Evolutionary conservation across 2,888 invertebrate genomes (phyloP), one percentile per base, ranked within the genome.

Genomic region (Metallyticus violacea): DNA sequence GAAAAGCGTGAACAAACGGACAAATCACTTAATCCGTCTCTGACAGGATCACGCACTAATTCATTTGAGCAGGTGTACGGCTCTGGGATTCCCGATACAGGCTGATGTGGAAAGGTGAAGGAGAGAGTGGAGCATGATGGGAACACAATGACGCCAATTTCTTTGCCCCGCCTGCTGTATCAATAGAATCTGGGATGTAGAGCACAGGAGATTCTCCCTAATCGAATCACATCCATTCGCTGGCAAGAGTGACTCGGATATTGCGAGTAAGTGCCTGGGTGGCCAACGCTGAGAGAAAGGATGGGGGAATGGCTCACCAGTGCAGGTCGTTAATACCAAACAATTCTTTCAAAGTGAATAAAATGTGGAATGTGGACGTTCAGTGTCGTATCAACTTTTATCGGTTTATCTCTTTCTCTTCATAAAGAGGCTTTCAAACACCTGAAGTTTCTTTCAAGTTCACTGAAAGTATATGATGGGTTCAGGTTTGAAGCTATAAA

Each of bases 201-300:
- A 62, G 40, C 22, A 22, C 40, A 62, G 62, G 62, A 15, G 82
- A 40, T 26, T 76, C 26, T 25, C 27, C 15, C 30, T 76, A 82
- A 82, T 82, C 82, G 76, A 82, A 82, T 82, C 81, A 81, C 81
- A 81, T 81, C 30, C 29, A 30, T 81, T 40, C 30, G 28, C 81
- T 62, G 40, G 40, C 40, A 62, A 15, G 40, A 62, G 40, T 62
- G 40, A 62, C 40, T 62, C 40, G 40, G 40, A 62, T 62, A 62
- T 62, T 62, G 40, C 40, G 15, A n/a, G n/a, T n/a, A n/a, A n/a
- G n/a, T n/a, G n/a, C n/a, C n/a, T n/a, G n/a, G n/a, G n/a, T 62
- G 40, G 40, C 40, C 40, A n/a, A 62, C 40, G 40, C 40, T 62
- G 15, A 62, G 15, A 62, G n/a, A n/a, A n/a, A n/a, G n/a, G n/a